A percentile compares a stretch with the other conserved stretches of the same genome.
Conservation (phyloP, 1,140 invertebrate species). For the Eumeta japonica region DNA sequence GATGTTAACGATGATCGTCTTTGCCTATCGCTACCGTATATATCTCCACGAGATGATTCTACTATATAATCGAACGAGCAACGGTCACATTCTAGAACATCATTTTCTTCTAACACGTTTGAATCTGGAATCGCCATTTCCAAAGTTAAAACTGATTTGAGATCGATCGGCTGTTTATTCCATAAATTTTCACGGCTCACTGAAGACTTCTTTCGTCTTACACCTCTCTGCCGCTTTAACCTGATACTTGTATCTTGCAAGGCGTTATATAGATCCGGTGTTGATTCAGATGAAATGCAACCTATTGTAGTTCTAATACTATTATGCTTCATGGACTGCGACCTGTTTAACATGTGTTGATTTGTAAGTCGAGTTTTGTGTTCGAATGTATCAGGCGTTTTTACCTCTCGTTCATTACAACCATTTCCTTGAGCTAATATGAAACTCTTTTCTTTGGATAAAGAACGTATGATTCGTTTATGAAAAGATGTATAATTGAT, state of each 20-base stretch:
- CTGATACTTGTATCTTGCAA: slow-evolving; percentile 23
- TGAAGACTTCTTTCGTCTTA: slow-evolving; percentile 46
- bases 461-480: too few relatives aligned
- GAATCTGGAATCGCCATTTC: slow-evolving; percentile 45
- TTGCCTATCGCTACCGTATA: too few relatives aligned
- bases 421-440: slow-evolving; percentile 47
- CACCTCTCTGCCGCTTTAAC: slow-evolving; percentile 42
- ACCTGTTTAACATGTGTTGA: slow-evolving; percentile 24
- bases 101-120: slow-evolving; percentile 25
- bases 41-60: too few relatives aligned
- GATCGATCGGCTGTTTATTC: slow-evolving; percentile 23
- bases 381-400: slow-evolving; percentile 31
- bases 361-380: slow-evolving; percentile 8
- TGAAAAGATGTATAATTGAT: too few relatives aligned
- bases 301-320: slow-evolving; percentile 16
- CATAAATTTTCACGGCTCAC: slow-evolving; percentile 39
- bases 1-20: too few relatives aligned
- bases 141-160: slow-evolving; percentile 29
- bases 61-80: too few relatives aligned
- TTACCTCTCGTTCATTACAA: slow-evolving; percentile 48
- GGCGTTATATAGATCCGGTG: slow-evolving; percentile 32
- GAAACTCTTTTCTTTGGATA: too few relatives aligned
- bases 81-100: slow-evolving; percentile 29
- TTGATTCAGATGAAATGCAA: slow-evolving; percentile 36
- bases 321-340: slow-evolving; percentile 35